phyloP scores from a whole-genome alignment of 2,113 vertebrate genomes.

The Malurus elegans region DNA sequence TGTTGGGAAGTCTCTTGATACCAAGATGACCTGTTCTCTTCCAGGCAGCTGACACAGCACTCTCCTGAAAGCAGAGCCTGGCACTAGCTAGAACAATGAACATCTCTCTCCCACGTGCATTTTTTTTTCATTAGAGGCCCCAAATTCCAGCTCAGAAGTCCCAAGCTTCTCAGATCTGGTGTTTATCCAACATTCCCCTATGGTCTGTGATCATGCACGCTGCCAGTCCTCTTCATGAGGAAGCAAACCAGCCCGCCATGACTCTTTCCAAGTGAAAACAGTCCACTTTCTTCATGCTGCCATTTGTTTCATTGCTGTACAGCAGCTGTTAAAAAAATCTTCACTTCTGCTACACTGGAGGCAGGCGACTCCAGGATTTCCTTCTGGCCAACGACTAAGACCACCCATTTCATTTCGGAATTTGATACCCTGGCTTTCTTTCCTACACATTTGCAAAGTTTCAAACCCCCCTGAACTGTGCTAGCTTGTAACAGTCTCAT shows the following conservation, averaged over 20 bases:
- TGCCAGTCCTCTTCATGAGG: not conserved
- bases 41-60: constrained; percentile 42
- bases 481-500: not conserved
- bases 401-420: not conserved
- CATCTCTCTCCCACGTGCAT: constrained; percentile 17
- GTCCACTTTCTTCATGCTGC: not conserved
- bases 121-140: constrained; percentile 41
- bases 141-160: constrained; percentile 16
- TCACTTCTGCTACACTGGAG: not conserved
- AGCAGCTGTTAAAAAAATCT: not conserved
- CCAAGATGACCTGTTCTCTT: constrained; percentile 26
- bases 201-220: not conserved
- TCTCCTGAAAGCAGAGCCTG: constrained; percentile 13
- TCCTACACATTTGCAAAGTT: not conserved
- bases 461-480: not conserved
- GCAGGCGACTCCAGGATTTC: not conserved
- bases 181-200: constrained; percentile 23
- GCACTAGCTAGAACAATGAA: constrained; percentile 31
- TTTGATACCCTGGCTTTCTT: not conserved
- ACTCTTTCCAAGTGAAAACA: not conserved
- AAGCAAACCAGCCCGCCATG: not conserved
- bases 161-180: not conserved
- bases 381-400: not conserved
- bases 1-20: constrained; percentile 30
- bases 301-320: not conserved